phyloP scores from a whole-genome alignment of 2,888 invertebrate genomes.

The Tenthredo livida region DNA sequence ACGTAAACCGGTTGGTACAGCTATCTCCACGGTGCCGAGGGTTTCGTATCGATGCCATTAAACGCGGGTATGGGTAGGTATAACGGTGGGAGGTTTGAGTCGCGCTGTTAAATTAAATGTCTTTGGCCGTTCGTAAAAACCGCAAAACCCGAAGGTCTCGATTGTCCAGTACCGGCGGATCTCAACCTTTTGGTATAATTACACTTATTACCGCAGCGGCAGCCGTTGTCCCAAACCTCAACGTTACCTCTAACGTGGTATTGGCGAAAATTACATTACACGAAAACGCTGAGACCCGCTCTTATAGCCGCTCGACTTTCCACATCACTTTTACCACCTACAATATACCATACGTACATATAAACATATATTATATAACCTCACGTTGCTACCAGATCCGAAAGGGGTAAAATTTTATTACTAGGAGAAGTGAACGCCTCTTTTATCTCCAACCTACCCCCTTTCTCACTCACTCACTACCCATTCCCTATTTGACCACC shows the following conservation, averaged over 20 bases:
- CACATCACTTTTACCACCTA: neutral
- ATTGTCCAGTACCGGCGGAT: constrained; percentile 13
- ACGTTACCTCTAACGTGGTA: constrained; percentile 37
- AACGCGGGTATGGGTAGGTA: neutral
- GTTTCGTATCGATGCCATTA: constrained; percentile 29
- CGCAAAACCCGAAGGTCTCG: constrained; percentile 48
- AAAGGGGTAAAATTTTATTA: constrained; percentile 43
- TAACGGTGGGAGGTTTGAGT: constrained; percentile 3
- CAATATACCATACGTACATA: neutral
- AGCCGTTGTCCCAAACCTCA: constrained; percentile 45
- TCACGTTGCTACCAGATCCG: neutral
- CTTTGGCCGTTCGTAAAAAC: constrained; percentile 65
- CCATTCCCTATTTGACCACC: neutral
- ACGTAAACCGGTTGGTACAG: neutral
- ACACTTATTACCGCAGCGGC: constrained; percentile 25
- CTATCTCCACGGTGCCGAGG: neutral
- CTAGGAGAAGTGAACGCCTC: constrained; percentile 36
- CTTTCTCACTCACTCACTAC: neutral
- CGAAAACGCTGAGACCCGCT: constrained; percentile 4
- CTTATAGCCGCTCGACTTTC: neutral
- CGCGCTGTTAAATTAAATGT: constrained; percentile 68
- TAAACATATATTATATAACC: neutral
- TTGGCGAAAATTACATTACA: constrained; percentile 37
- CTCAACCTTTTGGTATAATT: constrained; percentile 47
- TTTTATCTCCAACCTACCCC: neutral